A percentile compares a stretch with the other conserved stretches of the same genome.
phyloP scores from a whole-genome alignment of 2,888 invertebrate species.

The Byasa hedistus region DNA sequence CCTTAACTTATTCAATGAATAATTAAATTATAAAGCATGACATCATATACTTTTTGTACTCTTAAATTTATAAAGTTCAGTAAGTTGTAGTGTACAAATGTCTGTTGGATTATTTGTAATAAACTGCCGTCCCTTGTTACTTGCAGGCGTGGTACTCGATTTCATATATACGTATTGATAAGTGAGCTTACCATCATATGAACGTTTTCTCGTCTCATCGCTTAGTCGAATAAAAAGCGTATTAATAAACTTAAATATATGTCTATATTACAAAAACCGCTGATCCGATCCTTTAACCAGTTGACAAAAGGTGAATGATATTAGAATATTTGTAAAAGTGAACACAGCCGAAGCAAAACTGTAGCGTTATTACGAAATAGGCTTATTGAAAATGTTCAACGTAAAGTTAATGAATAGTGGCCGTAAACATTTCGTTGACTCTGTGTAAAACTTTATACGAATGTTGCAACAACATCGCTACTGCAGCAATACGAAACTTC shows the following conservation, averaged over 20 bases:
- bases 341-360: neutral
- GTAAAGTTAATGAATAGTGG: slow-evolving; percentile 12
- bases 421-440: slow-evolving; percentile 14
- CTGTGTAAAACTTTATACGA: slow-evolving; percentile 13
- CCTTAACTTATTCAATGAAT: too few species aligned
- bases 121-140: too few species aligned
- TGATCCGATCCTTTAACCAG: neutral
- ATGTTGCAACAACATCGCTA: slow-evolving; percentile 6
- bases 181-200: too few species aligned
- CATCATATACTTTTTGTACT: too few species aligned
- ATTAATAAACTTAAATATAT: neutral
- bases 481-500: neutral
- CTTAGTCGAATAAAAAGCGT: too few species aligned
- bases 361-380: neutral
- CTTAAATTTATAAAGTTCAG: too few species aligned
- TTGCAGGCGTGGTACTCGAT: too few species aligned
- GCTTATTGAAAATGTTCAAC: neutral
- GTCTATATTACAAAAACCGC: neutral
- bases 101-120: too few species aligned
- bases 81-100: too few species aligned
- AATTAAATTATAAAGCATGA: too few species aligned
- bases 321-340: neutral
- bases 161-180: too few species aligned
- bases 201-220: too few species aligned
- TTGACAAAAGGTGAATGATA: neutral